Conservation (phyloP, 1,140 invertebrate genomes). For the Oscheius sp. region DNA sequence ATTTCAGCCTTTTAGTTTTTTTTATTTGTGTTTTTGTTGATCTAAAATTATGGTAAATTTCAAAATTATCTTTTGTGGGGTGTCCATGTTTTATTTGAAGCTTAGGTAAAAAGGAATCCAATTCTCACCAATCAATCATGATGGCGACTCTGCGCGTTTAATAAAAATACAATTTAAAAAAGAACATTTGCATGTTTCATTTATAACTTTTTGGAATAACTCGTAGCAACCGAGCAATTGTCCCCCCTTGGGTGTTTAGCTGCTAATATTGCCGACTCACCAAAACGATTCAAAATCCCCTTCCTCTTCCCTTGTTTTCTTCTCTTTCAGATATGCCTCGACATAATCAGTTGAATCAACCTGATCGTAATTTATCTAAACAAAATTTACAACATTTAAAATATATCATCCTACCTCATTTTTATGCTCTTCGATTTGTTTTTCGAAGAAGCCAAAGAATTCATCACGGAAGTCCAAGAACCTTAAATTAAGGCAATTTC, state of each 20-base stretch:
- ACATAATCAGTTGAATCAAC: slow-evolving; percentile 30
- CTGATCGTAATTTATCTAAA: slow-evolving; percentile 18
- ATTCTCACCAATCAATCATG: too few species aligned
- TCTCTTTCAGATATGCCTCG: slow-evolving; percentile 35
- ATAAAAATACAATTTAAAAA: too few species aligned
- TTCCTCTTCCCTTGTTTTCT: slow-evolving; percentile 9
- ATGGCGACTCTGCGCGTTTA: too few species aligned
- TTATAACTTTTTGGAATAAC: too few species aligned
- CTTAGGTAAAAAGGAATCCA: too few species aligned
- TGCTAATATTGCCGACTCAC: slow-evolving; percentile 4
- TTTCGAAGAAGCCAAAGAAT: slow-evolving; percentile 14
- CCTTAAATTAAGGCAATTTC: background rate
- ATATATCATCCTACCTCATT: background rate
- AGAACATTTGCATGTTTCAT: too few species aligned
- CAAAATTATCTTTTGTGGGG: too few species aligned
- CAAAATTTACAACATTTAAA: background rate
- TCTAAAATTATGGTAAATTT: too few species aligned
- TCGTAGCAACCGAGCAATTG: too few species aligned
- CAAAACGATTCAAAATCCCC: slow-evolving; percentile 20
- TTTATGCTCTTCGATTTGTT: background rate
- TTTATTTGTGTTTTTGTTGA: slow-evolving; percentile 22
- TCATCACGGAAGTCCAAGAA: slow-evolving; percentile 14
- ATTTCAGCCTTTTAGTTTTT: slow-evolving; percentile 25
- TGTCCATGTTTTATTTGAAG: too few species aligned
- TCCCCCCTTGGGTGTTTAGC: too few species aligned